A percentile compares a stretch with the other conserved stretches of the same genome.
Evolutionary conservation across 2,888 invertebrate genomes (phyloP).

Genomic region (Volucella zonaria): DNA sequence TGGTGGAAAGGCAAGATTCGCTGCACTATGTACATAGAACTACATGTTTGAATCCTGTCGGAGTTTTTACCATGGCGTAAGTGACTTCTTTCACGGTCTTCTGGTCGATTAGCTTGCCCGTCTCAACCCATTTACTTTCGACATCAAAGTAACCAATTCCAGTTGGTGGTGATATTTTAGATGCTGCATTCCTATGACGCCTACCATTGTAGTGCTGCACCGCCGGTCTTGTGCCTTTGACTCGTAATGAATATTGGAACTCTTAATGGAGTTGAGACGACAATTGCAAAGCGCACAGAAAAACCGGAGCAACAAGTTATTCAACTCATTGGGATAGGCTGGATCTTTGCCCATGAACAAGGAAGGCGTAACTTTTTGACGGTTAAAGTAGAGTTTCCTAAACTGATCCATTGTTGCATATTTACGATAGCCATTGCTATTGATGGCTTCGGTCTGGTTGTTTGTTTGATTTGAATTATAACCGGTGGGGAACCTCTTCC

Average conservation of each 20-base stretch:
- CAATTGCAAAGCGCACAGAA: constrained; percentile 83
- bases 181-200: constrained; percentile 83
- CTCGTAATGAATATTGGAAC: constrained; percentile 84
- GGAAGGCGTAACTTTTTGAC: not conserved
- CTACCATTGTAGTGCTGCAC: constrained; percentile 86
- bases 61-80: constrained; percentile 49
- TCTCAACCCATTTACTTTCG: constrained; percentile 83
- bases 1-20: not conserved
- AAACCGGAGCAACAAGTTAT: constrained; percentile 83
- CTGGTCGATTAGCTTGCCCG: constrained; percentile 75
- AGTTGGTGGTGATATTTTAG: constrained; percentile 79
- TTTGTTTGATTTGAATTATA: not conserved
- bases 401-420: constrained; percentile 28
- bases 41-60: constrained; percentile 77
- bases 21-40: constrained; percentile 66
- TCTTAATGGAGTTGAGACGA: constrained; percentile 82
- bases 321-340: constrained; percentile 82
- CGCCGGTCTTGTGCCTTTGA: constrained; percentile 84
- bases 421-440: not conserved
- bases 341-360: constrained; percentile 78
- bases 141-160: constrained; percentile 82
- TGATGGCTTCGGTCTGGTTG: no score
- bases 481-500: constrained; percentile 72
- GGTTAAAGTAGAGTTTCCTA: constrained; percentile 22
- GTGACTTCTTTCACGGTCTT: constrained; percentile 75